Percentiles rank a stretch among this genome's conserved stretches.
Conservation (phyloP, 2,888 invertebrate species). For the Ephialtes manifestator region DNA sequence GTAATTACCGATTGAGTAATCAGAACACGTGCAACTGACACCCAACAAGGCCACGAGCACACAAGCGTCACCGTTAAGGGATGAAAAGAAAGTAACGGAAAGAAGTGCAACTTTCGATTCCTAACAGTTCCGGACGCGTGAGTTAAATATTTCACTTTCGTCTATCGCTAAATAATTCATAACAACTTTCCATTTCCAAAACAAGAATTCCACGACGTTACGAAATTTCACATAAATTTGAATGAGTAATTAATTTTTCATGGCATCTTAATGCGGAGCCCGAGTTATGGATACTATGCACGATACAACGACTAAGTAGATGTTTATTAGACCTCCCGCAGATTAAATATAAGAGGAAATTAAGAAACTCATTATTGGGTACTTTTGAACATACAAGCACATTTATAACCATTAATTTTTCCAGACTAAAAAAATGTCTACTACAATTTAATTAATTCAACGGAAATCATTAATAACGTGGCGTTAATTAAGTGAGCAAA, state of each 20-base stretch:
- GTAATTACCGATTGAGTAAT: constrained; percentile 44
- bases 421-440: too few relatives aligned
- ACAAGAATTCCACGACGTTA: constrained; percentile 38
- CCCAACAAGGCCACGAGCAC: not conserved
- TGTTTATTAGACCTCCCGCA: not conserved
- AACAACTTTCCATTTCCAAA: constrained; percentile 67
- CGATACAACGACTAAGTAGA: not conserved
- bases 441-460: too few relatives aligned
- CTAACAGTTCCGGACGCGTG: constrained; percentile 52
- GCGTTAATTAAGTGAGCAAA: too few relatives aligned
- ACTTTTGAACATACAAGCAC: too few relatives aligned
- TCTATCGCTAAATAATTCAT: constrained; percentile 65
- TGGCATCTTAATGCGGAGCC: constrained; percentile 17
- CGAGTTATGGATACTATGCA: constrained; percentile 9
- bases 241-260: constrained; percentile 53
- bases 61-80: constrained; percentile 48
- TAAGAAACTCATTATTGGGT: not conserved
- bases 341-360: not conserved
- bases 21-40: not conserved
- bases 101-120: constrained; percentile 63
- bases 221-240: constrained; percentile 62
- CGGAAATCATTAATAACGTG: too few relatives aligned
- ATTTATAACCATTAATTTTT: too few relatives aligned
- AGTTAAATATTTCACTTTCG: constrained; percentile 49
- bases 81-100: constrained; percentile 62